Evolutionary conservation across 2,797 vertebrate species (phyloP), one percentile per base, ranked within the genome.

Genomic region (Hypotaenidia okinawae): DNA sequence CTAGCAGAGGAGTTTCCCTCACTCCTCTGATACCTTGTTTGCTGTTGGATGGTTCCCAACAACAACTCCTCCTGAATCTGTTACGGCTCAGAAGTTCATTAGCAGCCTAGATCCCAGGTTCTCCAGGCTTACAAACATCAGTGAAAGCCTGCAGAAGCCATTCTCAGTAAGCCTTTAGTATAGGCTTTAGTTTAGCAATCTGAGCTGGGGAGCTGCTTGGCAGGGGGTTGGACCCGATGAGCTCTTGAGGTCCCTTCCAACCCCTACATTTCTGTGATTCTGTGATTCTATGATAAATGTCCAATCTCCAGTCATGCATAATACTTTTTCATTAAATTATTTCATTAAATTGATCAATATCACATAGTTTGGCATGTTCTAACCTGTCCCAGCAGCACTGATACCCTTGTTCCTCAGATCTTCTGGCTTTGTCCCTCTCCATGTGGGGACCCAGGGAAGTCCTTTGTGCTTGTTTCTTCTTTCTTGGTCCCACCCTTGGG

Each of bases 41-140:
- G 62, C 33, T 12, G 0, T 2, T 2, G 49, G 19, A 7, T 4
- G 10, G 3, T 1, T 80, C 64, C 64, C 47, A 10, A 0, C 55
- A 47, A 0, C 52, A 8, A 2, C 41, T 35, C 22, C 39, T 66
- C 28, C 81, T 4, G 35, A 9, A 11, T 32, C 76, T 77, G n/a
- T 12, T 5, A 1, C 41, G 41, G 49, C 69, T 76, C 45, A 16
- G 27, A 16, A 35, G 39, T 30, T 81, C 70, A 51, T 86, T 37
- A 86, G 58, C 66, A 57, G 52, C 52, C 62, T 3, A 5, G 19
- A 32, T 79, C 68, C 78, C 74, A 28, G 27, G 27, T 35, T n/a
- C 43, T 35, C 32, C 43, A 1, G 1, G 47, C 57, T 45, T 45
- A 13, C 54, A 57, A 17, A 33, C 51, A 3, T 1, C 73, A 4